phyloP scores from a whole-genome alignment of 2,113 vertebrate genomes.

The Conger conger region DNA sequence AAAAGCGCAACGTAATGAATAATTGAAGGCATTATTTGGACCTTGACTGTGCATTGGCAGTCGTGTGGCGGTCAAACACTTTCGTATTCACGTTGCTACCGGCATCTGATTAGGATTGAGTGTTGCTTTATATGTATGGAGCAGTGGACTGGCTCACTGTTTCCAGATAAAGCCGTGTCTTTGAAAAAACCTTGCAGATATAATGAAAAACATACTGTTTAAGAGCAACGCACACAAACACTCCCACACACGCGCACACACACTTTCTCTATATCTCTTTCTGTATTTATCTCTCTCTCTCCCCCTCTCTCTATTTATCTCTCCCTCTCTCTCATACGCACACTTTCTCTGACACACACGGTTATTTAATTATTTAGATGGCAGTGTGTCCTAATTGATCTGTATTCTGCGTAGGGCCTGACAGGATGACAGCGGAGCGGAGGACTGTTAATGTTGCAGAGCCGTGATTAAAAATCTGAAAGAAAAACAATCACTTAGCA shows the following conservation, averaged over 20 bases:
- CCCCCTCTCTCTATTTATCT: too few species aligned
- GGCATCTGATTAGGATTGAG: slow-evolving; percentile 15
- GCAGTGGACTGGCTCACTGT: neutral
- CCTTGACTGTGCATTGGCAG: neutral
- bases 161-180: slow-evolving; percentile 10
- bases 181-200: slow-evolving; percentile 21
- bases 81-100: neutral
- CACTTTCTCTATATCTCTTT: neutral
- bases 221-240: neutral
- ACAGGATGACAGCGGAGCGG: neutral
- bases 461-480: neutral
- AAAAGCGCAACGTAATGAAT: slow-evolving; percentile 30
- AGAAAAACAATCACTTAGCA: neutral
- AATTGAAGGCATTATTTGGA: slow-evolving; percentile 40
- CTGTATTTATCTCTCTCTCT: too few species aligned
- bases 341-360: too few species aligned
- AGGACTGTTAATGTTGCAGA: neutral
- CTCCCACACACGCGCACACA: too few species aligned
- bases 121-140: slow-evolving; percentile 4
- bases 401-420: slow-evolving; percentile 23
- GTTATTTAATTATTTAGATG: neutral
- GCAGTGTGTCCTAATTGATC: slow-evolving; percentile 23
- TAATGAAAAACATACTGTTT: slow-evolving; percentile 25
- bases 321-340: too few species aligned
- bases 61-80: neutral